Evolutionary conservation across 2,113 vertebrate genomes (phyloP).

Genomic region (Cettia cetti): DNA sequence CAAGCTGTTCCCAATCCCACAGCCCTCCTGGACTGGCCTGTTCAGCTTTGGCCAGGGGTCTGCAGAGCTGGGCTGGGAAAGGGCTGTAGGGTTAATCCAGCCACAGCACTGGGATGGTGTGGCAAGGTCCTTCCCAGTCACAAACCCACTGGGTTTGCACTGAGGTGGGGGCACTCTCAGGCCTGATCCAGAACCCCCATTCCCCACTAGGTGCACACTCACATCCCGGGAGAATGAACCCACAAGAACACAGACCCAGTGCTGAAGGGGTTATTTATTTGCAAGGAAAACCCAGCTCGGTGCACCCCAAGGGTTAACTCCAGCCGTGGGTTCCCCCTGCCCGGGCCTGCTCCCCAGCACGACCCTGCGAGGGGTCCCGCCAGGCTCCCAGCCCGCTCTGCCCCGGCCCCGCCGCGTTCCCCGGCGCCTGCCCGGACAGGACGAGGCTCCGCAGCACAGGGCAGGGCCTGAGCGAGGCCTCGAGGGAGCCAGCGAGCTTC

Average conservation of each 20-base stretch:
- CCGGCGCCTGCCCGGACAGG: background rate
- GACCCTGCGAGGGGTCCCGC: background rate
- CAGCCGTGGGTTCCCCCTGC: background rate
- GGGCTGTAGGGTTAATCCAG: background rate
- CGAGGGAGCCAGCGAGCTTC: constrained; percentile 10
- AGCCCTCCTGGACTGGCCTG: background rate
- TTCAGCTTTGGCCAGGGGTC: background rate
- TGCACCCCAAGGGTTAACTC: background rate
- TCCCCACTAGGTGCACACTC: background rate
- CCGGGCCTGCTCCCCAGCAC: background rate
- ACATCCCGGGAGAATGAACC: background rate
- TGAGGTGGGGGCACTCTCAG: fast-evolving
- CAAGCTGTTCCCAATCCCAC: background rate
- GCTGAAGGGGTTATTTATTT: background rate
- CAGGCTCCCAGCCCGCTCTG: background rate
- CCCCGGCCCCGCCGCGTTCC: fast-evolving
- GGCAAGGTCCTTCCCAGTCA: background rate
- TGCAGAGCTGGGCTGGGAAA: background rate
- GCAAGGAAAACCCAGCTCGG: background rate
- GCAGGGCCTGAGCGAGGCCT: background rate
- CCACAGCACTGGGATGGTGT: background rate
- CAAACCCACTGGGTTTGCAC: background rate
- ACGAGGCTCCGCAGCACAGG: background rate
- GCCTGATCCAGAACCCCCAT: fast-evolving
- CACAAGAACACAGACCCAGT: background rate